Conservation (phyloP, 2,113 vertebrate species). For the Seriola quinqueradiata region DNA sequence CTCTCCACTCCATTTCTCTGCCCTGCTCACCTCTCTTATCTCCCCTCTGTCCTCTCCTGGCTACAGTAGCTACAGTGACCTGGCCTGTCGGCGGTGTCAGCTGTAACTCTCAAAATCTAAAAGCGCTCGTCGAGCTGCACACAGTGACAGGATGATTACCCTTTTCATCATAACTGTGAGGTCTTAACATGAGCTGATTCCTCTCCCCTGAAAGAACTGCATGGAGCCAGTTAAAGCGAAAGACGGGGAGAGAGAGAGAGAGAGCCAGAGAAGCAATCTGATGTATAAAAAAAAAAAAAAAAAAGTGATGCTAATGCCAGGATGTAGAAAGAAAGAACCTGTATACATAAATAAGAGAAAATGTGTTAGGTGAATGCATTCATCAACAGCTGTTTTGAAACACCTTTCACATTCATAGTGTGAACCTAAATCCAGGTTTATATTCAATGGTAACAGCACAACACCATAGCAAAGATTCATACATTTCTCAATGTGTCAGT, state of each 20-base stretch:
- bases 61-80: slow-evolving; percentile 59
- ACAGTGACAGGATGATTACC: slow-evolving; percentile 78
- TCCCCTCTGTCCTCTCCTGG: not conserved
- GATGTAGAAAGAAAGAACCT: not conserved
- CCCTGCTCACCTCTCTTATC: slow-evolving; percentile 1
- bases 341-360: slow-evolving; percentile 10
- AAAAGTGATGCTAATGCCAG: slow-evolving; percentile 9
- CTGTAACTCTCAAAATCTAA: slow-evolving; percentile 67
- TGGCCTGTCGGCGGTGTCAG: slow-evolving; percentile 67
- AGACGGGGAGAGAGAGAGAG: not conserved
- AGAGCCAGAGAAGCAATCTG: slow-evolving; percentile 9
- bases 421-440: not conserved
- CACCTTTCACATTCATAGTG: not conserved
- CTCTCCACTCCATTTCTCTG: not conserved
- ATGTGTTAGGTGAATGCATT: not conserved
- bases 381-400: not conserved
- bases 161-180: slow-evolving; percentile 78
- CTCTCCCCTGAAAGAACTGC: slow-evolving; percentile 54
- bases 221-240: slow-evolving; percentile 2
- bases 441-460: too few relatives aligned
- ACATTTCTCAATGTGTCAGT: slow-evolving; percentile 7
- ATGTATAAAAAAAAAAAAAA: not conserved
- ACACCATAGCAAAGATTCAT: not conserved
- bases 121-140: slow-evolving; percentile 57
- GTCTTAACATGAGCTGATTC: slow-evolving; percentile 75